Percentiles rank a stretch among this genome's conserved stretches.
phyloP scores from a whole-genome alignment of 2,113 vertebrate species.

The Elgaria multicarinata region DNA sequence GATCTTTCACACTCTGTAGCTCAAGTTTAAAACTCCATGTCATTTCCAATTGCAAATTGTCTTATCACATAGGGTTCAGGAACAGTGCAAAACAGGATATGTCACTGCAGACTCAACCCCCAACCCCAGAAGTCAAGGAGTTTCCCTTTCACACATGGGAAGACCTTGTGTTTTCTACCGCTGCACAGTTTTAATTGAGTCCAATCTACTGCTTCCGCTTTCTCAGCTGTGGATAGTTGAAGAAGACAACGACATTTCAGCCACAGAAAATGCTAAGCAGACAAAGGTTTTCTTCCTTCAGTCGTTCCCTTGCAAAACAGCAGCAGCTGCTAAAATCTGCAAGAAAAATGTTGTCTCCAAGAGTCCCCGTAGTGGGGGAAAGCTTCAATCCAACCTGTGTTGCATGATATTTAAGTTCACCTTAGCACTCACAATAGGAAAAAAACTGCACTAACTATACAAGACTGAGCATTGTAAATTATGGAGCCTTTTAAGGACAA shows the following conservation, averaged over 20 bases:
- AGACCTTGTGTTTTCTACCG: background rate
- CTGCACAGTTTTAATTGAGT: background rate
- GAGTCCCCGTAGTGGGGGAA: background rate
- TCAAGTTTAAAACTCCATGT: background rate
- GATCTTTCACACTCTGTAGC: constrained; percentile 13
- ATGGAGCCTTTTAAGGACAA: background rate
- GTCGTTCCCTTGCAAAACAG: background rate
- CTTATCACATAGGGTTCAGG: background rate
- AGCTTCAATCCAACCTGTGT: background rate
- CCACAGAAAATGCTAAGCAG: background rate
- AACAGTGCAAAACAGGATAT: constrained; percentile 3
- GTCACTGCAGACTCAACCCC: background rate
- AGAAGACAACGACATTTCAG: background rate
- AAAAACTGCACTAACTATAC: background rate
- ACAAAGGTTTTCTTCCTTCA: background rate
- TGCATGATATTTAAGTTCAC: background rate
- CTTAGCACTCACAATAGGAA: background rate
- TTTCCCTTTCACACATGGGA: background rate
- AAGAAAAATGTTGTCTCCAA: background rate
- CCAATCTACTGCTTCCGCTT: background rate
- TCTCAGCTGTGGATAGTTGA: background rate
- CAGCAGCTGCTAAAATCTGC: background rate
- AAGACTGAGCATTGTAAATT: background rate
- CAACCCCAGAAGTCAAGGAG: background rate
- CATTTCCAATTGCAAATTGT: background rate